Evolutionary conservation across 2,113 vertebrate genomes (phyloP).

Genomic region (Eonycteris spelaea): DNA sequence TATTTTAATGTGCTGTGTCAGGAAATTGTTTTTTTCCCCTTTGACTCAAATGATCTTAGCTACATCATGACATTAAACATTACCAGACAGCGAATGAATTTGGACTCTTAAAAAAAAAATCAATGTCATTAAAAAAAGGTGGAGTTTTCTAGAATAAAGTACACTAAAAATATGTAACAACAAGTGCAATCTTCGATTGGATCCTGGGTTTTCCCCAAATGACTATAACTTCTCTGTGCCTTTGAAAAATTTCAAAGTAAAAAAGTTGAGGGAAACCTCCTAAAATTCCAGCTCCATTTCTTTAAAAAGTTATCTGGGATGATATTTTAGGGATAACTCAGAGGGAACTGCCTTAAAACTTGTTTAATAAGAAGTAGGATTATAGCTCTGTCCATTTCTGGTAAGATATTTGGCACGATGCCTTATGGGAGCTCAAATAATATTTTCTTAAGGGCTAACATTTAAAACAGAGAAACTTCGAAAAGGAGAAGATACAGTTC

Average conservation of each 20-base stretch:
- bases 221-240: background rate
- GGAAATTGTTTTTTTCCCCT: background rate
- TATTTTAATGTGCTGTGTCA: background rate
- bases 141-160: conserved; percentile 22
- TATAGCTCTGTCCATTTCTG: background rate
- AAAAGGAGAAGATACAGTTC: background rate
- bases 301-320: background rate
- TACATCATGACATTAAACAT: background rate
- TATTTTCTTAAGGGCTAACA: conserved; percentile 8
- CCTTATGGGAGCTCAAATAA: background rate
- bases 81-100: conserved; percentile 27
- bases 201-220: background rate
- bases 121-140: background rate
- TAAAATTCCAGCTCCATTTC: background rate
- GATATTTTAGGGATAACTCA: background rate
- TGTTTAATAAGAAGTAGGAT: background rate
- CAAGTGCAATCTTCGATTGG: background rate
- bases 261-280: background rate
- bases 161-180: background rate
- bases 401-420: background rate
- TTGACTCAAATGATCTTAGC: background rate
- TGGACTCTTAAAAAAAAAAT: background rate
- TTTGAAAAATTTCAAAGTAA: conserved; percentile 25
- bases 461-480: background rate
- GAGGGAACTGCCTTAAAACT: background rate